These are phyloP conservation scores for Ephialtes manifestator DNA, from an alignment of 2,888 invertebrate genomes.

Conservation along the genomic window DNA sequence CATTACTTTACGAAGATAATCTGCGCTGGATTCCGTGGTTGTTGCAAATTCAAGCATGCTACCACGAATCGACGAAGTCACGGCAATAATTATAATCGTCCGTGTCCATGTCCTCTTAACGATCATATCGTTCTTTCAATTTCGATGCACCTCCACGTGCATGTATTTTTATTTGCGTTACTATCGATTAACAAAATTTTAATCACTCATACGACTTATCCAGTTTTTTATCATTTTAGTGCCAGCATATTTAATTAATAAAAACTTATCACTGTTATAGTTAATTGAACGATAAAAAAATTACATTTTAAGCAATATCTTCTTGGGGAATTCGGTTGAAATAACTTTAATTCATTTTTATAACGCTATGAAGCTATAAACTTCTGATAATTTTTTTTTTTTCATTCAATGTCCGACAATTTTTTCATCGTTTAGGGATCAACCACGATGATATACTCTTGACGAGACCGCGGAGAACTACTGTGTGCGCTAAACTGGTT, in stretches of 20 bases:
- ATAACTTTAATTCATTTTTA: not conserved
- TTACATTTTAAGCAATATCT: constrained; percentile 38
- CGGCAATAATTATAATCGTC: constrained; percentile 61
- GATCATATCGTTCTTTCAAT: constrained; percentile 49
- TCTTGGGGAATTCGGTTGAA: not conserved
- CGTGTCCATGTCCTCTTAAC: constrained; percentile 62
- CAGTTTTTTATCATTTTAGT: not conserved
- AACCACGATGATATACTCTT: constrained; percentile 23
- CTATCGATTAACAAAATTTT: not conserved
- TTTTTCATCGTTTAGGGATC: not conserved
- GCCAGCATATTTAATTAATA: not conserved
- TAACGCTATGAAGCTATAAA: not conserved
- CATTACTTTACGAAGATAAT: constrained; percentile 80
- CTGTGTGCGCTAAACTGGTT: constrained; percentile 72
- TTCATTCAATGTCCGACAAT: not conserved
- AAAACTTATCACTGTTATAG: not conserved
- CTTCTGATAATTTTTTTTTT: not conserved
- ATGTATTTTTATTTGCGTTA: not conserved
- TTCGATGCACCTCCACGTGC: constrained; percentile 9
- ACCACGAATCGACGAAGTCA: constrained; percentile 49
- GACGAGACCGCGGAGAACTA: constrained; percentile 58
- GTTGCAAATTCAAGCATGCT: constrained; percentile 39
- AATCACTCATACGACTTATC: not conserved
- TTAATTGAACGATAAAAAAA: not conserved
- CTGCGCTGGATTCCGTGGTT: constrained; percentile 77